Base-by-base conservation (phyloP, 92 coral and sea anemone genomes). In the Porites divaricata region DNA sequence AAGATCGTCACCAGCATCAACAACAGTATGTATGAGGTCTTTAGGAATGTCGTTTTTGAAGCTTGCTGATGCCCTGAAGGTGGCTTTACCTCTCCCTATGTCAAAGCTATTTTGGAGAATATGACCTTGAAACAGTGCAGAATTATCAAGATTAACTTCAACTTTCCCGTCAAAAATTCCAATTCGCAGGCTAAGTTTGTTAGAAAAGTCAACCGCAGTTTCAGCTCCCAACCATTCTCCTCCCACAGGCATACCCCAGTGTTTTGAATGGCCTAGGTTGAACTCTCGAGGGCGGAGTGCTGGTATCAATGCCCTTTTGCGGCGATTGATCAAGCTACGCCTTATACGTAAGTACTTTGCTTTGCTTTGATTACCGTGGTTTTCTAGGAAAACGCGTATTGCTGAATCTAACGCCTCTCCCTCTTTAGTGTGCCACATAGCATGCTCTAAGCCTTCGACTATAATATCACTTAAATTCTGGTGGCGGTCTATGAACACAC, bases 221-320 rank as follows among this genome's bases (percentile, higher is more conserved):
- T 95, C 98, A 2, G 98, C 95, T 24, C 98, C 98, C 6, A 93
- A 87, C 63, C 89, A 86, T 52, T 90, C 87, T 1, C 98, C 95
- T 6, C 98, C 98, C 53, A 92, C 81, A n/a, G 12, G 78, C 67
- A 83, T 92, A 26, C 58, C 56, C 98, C 98, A 95, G 49, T 84
- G 76, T 66, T 83, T 86, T 4, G 86, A 81, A 2, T 88, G 94
- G 11, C 98, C 98, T 4, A 95, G 89, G 10, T 77, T 63, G 65
- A 84, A 93, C 86, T 95, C 98, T 63, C 96, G 89, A 6, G 96
- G 98, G 21, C 83, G 92, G 35, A 95, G 88, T 9, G 84, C 88
- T 57, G 98, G 96, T 28, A 90, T 77, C 28, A 93, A 76, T 20
- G 98, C 98, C 15, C 98, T 89, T 66, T 95, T 95, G 59, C 87